Base-by-base conservation (phyloP, 2,113 vertebrate genomes). In the Macaca mulatta region DNA sequence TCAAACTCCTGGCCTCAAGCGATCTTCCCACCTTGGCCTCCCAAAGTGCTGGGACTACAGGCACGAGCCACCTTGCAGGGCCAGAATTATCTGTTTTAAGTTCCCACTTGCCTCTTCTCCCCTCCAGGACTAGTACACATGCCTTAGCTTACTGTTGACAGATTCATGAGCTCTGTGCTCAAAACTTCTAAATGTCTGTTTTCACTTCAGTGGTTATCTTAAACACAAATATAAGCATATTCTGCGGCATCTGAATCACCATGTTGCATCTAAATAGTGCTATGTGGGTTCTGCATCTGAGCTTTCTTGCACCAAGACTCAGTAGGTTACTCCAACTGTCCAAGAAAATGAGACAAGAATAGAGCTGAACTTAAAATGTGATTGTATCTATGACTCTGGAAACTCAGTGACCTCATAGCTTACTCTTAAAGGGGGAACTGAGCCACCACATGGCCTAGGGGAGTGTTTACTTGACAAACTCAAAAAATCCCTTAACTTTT, bases 361-460 rank as follows among this genome's bases (percentile, higher is more conserved):
- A 79, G n/a, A 90, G 45, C 22, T 82, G 30, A 90, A 75, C 79
- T 92, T 91, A 92, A 91, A 93, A 89, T 50, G 6, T 52, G 74
- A 91, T 70, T 22, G 2, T 52, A 88, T 32, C 78, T 90, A 43
- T 72, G 40, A 83, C 61, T 79, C 10, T 40, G 72, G 52, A 40
- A 87, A 48, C 79, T 79, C 80, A 90, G 92, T 81, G 67, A 81
- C 23, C 88, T 84, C 69, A 61, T 1, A 80, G 38, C 45, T 69
- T 59, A 89, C 35, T 55, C 50, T 77, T 61, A 92, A 93, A 70
- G 50, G 61, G 69, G 67, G 52, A 95, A 95, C 13, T 18, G 8
- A 69, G 22, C 77, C 38, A 86, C 55, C 74, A 75, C 5, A 32
- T 40, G 43, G 74, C 82, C 32, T 55, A 70, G 27, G 17, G 27